These are phyloP conservation scores for Adelphocoris suturalis DNA, from an alignment of 2,888 invertebrate genomes.

Conservation along the genomic window DNA sequence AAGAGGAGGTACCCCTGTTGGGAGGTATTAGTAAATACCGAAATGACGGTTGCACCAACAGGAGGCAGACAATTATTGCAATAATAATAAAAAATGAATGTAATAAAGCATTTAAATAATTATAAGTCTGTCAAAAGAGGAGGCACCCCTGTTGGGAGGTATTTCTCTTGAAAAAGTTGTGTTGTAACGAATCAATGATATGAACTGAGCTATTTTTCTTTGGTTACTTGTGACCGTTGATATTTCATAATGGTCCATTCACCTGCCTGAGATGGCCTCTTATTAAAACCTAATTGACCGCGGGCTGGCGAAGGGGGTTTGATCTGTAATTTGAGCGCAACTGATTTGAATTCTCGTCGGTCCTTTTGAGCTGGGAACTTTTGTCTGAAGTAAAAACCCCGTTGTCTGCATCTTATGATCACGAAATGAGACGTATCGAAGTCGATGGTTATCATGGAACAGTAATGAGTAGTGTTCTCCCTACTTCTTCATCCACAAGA, in stretches of 20 bases:
- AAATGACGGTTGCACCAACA: no score
- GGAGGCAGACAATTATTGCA: no score
- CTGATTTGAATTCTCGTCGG: background rate
- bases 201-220: background rate
- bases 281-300: constrained; percentile 9
- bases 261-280: background rate
- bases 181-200: no score
- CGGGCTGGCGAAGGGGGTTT: background rate
- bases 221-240: background rate
- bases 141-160: no score
- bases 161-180: no score
- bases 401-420: background rate
- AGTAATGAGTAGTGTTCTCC: constrained; percentile 23
- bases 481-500: background rate
- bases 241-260: background rate
- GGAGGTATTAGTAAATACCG: no score
- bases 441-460: background rate
- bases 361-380: background rate
- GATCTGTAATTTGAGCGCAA: constrained; percentile 15
- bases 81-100: no score
- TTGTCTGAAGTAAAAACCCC: background rate
- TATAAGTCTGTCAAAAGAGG: no score
- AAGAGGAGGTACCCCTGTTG: no score
- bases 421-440: constrained; percentile 18
- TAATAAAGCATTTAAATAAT: no score